A percentile compares a stretch with the other conserved stretches of the same genome.
phyloP scores from a whole-genome alignment of 1,140 invertebrate species.

The Melitaea cinxia region DNA sequence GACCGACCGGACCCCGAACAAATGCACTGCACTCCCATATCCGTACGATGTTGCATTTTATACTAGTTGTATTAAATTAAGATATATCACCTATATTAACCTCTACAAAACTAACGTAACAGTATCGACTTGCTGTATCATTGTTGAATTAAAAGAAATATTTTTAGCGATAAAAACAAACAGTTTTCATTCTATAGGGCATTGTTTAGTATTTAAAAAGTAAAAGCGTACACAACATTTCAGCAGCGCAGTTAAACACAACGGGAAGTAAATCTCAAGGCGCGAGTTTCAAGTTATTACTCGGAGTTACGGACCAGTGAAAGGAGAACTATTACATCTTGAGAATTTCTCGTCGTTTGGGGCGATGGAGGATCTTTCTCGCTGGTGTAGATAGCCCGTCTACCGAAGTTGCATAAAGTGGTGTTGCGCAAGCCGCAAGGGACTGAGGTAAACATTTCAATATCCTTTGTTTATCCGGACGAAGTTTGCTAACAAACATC shows the following conservation, averaged over 20 bases:
- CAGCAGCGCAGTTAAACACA: constrained; percentile 58
- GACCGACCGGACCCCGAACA: constrained; percentile 66
- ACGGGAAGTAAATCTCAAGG: constrained; percentile 53
- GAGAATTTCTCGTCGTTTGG: constrained; percentile 23
- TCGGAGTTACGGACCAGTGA: constrained; percentile 48
- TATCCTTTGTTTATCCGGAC: constrained; percentile 57
- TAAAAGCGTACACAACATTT: constrained; percentile 53
- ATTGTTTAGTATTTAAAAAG: constrained; percentile 5
- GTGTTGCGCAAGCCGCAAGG: constrained; percentile 60
- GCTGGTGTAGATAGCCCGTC: constrained; percentile 13
- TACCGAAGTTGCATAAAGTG: constrained; percentile 56
- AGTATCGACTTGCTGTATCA: too few relatives aligned
- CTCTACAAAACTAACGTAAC: background rate
- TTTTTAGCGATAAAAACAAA: background rate
- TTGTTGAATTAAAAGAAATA: too few relatives aligned
- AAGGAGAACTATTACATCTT: constrained; percentile 41
- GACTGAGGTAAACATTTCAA: constrained; percentile 60
- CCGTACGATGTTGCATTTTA: too few relatives aligned
- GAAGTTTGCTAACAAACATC: constrained; percentile 40
- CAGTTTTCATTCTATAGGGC: background rate
- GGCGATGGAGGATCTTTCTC: constrained; percentile 35
- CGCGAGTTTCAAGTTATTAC: constrained; percentile 52
- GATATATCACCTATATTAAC: constrained; percentile 19
- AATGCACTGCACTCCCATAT: constrained; percentile 58
- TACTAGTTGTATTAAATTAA: constrained; percentile 31